Conservation (phyloP, 64 coral and sea anemone species). For the Actinia equina region DNA sequence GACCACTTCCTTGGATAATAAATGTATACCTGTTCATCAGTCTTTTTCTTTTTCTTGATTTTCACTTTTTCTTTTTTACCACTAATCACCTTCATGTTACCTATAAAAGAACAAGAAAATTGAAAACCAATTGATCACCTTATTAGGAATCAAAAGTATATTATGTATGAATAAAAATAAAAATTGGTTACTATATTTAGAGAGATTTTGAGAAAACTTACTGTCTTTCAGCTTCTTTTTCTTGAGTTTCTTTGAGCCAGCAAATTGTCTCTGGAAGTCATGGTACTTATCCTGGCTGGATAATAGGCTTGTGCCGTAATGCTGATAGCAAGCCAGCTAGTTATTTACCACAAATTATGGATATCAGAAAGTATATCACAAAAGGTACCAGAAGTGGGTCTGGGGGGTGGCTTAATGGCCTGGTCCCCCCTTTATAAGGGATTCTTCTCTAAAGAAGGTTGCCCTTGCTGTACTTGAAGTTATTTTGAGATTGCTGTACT, state of each 20-base stretch:
- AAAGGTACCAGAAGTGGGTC: too few species aligned
- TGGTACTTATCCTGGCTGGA: conserved; percentile 85
- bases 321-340: conserved; percentile 81
- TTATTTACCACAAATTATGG: neutral
- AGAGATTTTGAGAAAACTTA: conserved; percentile 15
- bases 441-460: too few species aligned
- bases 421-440: too few species aligned
- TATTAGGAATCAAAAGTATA: neutral
- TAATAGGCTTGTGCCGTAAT: conserved; percentile 84
- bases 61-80: conserved; percentile 88
- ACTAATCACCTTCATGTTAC: conserved; percentile 59
- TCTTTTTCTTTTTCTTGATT: conserved; percentile 80
- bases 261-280: conserved; percentile 70
- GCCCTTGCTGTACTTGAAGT: too few species aligned
- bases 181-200: too few species aligned
- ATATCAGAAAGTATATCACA: neutral
- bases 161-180: neutral
- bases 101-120: conserved; percentile 9
- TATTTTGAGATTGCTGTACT: too few species aligned
- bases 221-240: conserved; percentile 74
- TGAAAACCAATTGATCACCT: neutral
- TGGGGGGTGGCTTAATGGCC: neutral
- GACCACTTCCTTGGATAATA: neutral
- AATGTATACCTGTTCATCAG: conserved; percentile 60
- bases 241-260: conserved; percentile 67